These are phyloP conservation scores for Centruroides vittatus DNA, from an alignment of 1,140 invertebrate species.

Conservation along the genomic window DNA sequence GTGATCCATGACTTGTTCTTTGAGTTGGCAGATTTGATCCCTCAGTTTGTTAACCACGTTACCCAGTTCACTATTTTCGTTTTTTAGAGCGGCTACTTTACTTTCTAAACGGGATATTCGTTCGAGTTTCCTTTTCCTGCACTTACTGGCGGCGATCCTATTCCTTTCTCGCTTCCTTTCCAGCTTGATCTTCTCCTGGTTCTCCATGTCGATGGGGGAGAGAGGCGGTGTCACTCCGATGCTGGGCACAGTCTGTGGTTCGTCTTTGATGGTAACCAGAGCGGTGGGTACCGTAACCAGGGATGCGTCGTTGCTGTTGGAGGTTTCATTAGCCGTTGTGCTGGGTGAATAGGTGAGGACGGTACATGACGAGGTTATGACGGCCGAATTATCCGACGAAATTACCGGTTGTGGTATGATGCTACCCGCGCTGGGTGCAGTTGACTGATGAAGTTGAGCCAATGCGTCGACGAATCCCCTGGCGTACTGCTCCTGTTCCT, in stretches of 20 bases:
- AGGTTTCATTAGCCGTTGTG: too few species aligned
- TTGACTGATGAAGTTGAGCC: conserved; percentile 61
- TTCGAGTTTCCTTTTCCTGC: conserved; percentile 83
- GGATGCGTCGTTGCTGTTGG: conserved; percentile 19
- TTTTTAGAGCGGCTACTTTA: conserved; percentile 79
- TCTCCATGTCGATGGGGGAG: conserved; percentile 91
- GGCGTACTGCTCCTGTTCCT: conserved; percentile 82
- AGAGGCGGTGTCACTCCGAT: conserved; percentile 29
- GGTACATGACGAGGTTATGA: too few species aligned
- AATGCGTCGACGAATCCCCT: conserved; percentile 86
- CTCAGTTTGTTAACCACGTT: conserved; percentile 67
- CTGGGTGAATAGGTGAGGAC: too few species aligned
- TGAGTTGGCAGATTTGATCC: conserved; percentile 79
- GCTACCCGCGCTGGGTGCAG: conserved; percentile 14
- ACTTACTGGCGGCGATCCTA: conserved; percentile 92
- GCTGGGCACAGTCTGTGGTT: conserved; percentile 63
- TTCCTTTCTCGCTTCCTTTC: conserved; percentile 91
- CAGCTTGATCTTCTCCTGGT: conserved; percentile 85
- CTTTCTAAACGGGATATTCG: conserved; percentile 86
- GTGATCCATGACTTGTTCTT: conserved; percentile 89
- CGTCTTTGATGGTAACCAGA: conserved; percentile 53
- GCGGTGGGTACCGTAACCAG: neutral
- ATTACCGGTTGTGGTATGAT: too few species aligned
- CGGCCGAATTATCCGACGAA: too few species aligned
- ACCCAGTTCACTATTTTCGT: conserved; percentile 73